Evolutionary conservation across 2,888 invertebrate genomes (phyloP), one percentile per base, ranked within the genome.

Genomic region (Tenthredo scrophulariae): DNA sequence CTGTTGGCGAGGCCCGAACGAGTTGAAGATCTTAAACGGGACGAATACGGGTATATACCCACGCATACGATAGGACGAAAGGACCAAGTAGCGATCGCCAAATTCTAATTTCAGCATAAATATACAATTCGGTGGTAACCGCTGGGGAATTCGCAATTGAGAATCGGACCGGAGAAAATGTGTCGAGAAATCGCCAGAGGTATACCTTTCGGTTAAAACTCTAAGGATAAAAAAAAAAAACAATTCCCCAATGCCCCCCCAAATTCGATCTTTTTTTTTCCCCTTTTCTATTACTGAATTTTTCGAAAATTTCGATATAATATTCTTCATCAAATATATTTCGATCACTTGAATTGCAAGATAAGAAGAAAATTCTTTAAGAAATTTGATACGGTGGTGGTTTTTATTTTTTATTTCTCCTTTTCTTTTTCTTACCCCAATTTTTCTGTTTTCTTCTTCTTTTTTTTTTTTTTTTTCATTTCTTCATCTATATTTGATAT

Each of bases 101-200:
- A 79, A 83, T 83, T 83, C 67, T 83, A 83, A 65, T 83, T 65
- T 37, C 46, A 6, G 37, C 33, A 54, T 83, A 83, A 83, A 80
- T 80, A 80, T 80, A 65, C 80, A 80, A 80, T 80, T 62, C 80
- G 80, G 22, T 62, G 58, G 80, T 80, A 80, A 80, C 80, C 80
- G 80, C 62, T 65, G 18, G 62, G 62, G 43, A 62, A 80, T 80
- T 80, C 62, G 80, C 80, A 62, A 80, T 80, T 43, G 37, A 10
- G 80, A 37, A 33, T 58, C 58, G 26, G 22, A 58, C 33, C 62
- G 10, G 46, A 22, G 40, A 9, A 37, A 67, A 67, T 10, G n/a
- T 7, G 54, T 7, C 54, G 54, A 54, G n/a, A n/a, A n/a, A 54
- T 54, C 54, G 54, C 54, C 54, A 10, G 43, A 37, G 33, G 54